phyloP scores from a whole-genome alignment of 1,140 invertebrate species.

The Macrotrachela quadricornifera region DNA sequence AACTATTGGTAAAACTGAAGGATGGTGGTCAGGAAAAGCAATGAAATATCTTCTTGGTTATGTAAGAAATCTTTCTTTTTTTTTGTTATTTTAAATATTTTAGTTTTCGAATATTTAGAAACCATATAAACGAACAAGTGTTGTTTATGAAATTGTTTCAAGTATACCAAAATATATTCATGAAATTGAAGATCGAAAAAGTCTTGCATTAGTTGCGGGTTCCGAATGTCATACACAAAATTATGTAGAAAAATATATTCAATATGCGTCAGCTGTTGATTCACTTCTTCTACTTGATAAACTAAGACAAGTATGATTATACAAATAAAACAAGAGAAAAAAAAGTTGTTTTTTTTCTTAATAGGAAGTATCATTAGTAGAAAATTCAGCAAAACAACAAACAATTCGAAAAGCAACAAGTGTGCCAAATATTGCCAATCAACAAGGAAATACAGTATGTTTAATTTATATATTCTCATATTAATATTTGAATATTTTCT shows the following conservation, averaged over 20 bases:
- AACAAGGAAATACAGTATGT: constrained; percentile 33
- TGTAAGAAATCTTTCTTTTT: no score
- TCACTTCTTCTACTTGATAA: constrained; percentile 80
- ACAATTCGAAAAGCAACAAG: constrained; percentile 72
- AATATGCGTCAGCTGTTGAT: constrained; percentile 85
- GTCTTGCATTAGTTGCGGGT: constrained; percentile 69
- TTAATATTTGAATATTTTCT: no score
- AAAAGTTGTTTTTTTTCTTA: constrained; percentile 11
- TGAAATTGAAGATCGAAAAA: constrained; percentile 84
- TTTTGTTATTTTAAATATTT: no score
- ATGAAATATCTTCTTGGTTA: no score
- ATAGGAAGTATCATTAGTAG: constrained; percentile 52
- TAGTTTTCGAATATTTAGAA: no score
- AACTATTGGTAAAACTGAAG: no score
- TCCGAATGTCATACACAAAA: constrained; percentile 23
- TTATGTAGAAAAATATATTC: constrained; percentile 70
- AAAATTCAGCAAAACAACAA: constrained; percentile 40
- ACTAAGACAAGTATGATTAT: constrained; percentile 60
- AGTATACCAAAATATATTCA: constrained; percentile 87
- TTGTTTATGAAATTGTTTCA: constrained; percentile 89
- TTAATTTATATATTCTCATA: neutral
- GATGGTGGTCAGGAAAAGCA: no score
- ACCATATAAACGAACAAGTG: constrained; percentile 34
- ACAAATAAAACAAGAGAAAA: neutral
- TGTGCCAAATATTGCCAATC: constrained; percentile 78